Evolutionary conservation across 1,140 invertebrate species (phyloP), one percentile per base, ranked within the genome.

Genomic region (Octopus bimaculoides): DNA sequence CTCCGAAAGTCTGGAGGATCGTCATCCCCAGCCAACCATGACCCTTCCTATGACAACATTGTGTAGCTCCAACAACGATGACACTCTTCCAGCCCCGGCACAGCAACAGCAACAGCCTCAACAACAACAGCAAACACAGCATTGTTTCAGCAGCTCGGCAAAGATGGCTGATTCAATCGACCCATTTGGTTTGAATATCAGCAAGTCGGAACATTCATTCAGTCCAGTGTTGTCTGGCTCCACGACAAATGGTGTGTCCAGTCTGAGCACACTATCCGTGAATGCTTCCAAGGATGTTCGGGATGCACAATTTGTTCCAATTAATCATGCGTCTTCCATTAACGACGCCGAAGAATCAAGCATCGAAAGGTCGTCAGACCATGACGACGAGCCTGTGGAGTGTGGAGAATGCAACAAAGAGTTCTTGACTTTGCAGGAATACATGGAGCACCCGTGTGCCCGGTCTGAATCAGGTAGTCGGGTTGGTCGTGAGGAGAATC

Each of bases 381-480:
- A 80, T 5, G 84, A 88, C 73, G 85, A 87, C 73, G 87, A 86
- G 55, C 84, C 86, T 6, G 84, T 89, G 12, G 85, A 85, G 55
- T 89, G 88, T 81, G 86, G 80, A 17, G 84, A 87, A 56, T 89
- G 88, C 79, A 83, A 84, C 75, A 81, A 66, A 17, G 86, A 85
- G 53, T 89, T 88, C 78, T 78, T 80, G 52, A 87, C 82, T 53
- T 79, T 89, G 79, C 85, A 86, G 78, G 79, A 80, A 54, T 89
- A 87, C 75, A 86, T 89, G 83, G 84, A 87, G 77, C 88, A 89
- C 76, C 81, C 81, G 9, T 89, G 88, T 84, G 76, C 83, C n/a
- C 54, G 55, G n/a, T 17, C 56, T 4, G 20, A 79, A 52, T 56
- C 74, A 54, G 53, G 56, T 6, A 53, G 75, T 56, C n/a, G 26